Percentiles rank a stretch among this genome's conserved stretches.
Conservation (phyloP, 30 jellyfish, hydroid and myxozoan genomes). For the Rhopilema esculentum region DNA sequence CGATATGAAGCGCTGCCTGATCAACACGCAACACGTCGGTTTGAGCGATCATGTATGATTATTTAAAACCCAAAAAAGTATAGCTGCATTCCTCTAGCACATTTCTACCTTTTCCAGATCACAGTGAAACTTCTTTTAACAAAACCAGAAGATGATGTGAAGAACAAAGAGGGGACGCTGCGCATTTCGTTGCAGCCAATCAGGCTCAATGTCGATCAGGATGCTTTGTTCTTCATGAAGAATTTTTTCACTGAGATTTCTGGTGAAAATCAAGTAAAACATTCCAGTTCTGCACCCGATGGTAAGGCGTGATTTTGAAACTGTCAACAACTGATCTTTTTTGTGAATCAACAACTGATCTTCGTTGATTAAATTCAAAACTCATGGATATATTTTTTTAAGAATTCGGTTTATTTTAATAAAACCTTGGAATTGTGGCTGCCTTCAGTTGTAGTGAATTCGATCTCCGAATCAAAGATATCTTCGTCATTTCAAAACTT, state of each 20-base stretch:
- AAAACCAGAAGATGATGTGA: conserved; percentile 94
- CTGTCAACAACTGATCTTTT: background rate
- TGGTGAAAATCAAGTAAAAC: conserved; percentile 45
- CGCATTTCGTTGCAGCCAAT: conserved; percentile 95
- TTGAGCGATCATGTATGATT: too few relatives aligned
- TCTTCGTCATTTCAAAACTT: too few relatives aligned
- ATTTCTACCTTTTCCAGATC: conserved; percentile 35
- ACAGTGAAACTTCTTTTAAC: conserved; percentile 78
- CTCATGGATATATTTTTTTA: too few relatives aligned
- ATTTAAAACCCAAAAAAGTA: too few relatives aligned
- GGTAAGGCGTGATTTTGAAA: background rate
- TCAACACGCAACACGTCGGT: too few relatives aligned
- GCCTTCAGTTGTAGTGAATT: too few relatives aligned
- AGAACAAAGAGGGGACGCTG: conserved; percentile 88
- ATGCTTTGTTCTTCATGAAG: conserved; percentile 83
- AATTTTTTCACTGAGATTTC: conserved; percentile 84
- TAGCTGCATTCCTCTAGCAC: too few relatives aligned
- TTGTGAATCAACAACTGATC: background rate
- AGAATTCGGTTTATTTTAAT: too few relatives aligned
- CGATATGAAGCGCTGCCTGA: too few relatives aligned
- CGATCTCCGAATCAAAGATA: too few relatives aligned
- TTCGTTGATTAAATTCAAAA: too few relatives aligned
- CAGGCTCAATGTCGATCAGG: conserved; percentile 95
- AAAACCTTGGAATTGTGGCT: too few relatives aligned
- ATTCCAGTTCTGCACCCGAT: conserved; percentile 15